These are phyloP conservation scores for Cryptus armator DNA, from an alignment of 2,888 invertebrate genomes.

Conservation along the genomic window DNA sequence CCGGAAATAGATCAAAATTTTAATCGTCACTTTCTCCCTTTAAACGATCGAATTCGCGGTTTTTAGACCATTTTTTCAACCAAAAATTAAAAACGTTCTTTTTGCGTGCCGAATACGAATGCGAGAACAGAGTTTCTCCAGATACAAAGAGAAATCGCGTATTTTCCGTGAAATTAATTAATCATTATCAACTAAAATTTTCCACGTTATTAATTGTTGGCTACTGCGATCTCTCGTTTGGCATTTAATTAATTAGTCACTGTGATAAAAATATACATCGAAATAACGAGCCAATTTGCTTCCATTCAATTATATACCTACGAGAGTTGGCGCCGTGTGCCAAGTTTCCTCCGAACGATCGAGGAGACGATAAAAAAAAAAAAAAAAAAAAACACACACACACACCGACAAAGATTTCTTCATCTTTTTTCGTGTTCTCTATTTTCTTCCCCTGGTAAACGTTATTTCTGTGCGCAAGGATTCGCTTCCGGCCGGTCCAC, in stretches of 20 bases:
- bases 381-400: not conserved
- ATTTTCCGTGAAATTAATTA: not conserved
- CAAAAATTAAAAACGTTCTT: too few relatives aligned
- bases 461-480: slow-evolving; percentile 76
- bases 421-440: slow-evolving; percentile 7
- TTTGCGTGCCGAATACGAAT: too few relatives aligned
- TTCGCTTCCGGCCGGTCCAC: slow-evolving; percentile 75
- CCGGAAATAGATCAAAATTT: too few relatives aligned
- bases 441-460: slow-evolving; percentile 39
- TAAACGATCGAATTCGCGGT: too few relatives aligned
- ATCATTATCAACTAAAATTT: not conserved
- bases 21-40: too few relatives aligned
- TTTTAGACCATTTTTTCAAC: too few relatives aligned
- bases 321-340: slow-evolving; percentile 7
- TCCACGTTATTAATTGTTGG: not conserved
- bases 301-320: not conserved
- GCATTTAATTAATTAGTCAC: not conserved
- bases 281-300: slow-evolving; percentile 9
- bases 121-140: too few relatives aligned
- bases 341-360: not conserved
- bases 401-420: slow-evolving; percentile 10
- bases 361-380: not conserved
- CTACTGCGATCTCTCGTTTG: too few relatives aligned
- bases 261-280: not conserved
- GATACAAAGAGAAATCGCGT: too few relatives aligned